phyloP scores from a whole-genome alignment of 2,797 vertebrate genomes.

The Brachyalestes nurse region DNA sequence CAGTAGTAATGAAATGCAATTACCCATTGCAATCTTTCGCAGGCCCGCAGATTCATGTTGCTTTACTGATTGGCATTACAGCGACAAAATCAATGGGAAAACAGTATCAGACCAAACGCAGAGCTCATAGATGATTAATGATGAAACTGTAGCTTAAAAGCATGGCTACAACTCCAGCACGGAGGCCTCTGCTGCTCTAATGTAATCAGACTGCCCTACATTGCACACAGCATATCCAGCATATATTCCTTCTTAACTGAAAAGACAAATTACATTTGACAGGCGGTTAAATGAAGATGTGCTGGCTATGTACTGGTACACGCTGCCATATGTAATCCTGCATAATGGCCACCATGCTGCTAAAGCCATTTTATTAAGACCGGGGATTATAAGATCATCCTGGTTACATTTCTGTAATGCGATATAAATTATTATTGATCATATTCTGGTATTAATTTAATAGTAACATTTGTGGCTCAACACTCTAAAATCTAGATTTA shows the following conservation, averaged over 20 bases:
- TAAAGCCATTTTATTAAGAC: background rate
- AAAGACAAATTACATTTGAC: slow-evolving; percentile 12
- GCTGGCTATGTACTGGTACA: slow-evolving; percentile 2
- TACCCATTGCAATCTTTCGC: slow-evolving; percentile 20
- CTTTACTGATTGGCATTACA: slow-evolving; percentile 24
- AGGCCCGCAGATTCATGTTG: slow-evolving; percentile 30
- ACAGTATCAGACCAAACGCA: slow-evolving; percentile 44
- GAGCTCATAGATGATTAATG: slow-evolving; percentile 48
- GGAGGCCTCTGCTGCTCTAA: background rate
- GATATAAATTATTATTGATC: background rate
- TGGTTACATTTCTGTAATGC: background rate
- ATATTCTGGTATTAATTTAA: background rate
- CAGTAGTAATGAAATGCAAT: slow-evolving; percentile 39
- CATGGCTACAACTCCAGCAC: slow-evolving; percentile 13
- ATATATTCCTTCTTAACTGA: slow-evolving; percentile 7
- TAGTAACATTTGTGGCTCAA: background rate
- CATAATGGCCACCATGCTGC: slow-evolving; percentile 9
- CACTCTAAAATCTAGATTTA: background rate
- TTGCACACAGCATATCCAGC: background rate
- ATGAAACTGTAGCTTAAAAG: slow-evolving; percentile 42
- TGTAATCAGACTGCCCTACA: slow-evolving; percentile 14
- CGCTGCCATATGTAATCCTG: background rate
- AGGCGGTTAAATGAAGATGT: slow-evolving; percentile 11
- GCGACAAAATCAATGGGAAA: slow-evolving; percentile 48
- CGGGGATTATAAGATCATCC: background rate